Evolutionary conservation across 1,140 invertebrate species (phyloP).

Genomic region (Patella vulgata): DNA sequence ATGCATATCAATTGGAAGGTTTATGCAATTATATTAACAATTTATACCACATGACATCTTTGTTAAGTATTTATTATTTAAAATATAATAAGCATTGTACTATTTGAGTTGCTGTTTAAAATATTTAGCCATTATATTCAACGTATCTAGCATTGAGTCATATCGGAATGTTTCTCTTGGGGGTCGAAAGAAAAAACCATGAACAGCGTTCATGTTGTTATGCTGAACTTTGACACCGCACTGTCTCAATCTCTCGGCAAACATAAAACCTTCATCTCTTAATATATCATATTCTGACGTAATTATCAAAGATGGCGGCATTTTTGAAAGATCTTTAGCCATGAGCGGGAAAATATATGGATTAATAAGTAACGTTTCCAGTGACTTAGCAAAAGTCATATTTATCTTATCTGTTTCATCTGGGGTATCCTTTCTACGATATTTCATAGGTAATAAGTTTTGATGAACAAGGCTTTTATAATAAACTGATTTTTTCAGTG

Average conservation of each 20-base stretch:
- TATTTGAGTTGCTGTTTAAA: too few relatives aligned
- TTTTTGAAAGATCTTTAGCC: constrained; percentile 17
- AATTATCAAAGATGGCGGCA: constrained; percentile 33
- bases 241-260: constrained; percentile 28
- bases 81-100: too few relatives aligned
- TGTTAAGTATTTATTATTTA: too few relatives aligned
- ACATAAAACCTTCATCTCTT: constrained; percentile 44
- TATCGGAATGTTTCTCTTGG: too few relatives aligned
- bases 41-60: too few relatives aligned
- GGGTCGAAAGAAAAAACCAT: too few relatives aligned
- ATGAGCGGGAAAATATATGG: constrained; percentile 29
- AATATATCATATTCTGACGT: constrained; percentile 38
- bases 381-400: background rate
- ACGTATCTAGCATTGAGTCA: too few relatives aligned
- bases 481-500: background rate
- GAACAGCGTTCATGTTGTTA: too few relatives aligned
- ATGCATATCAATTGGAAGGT: too few relatives aligned
- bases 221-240: constrained; percentile 22
- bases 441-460: background rate
- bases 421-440: background rate
- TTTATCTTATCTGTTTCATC: background rate
- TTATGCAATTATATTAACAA: too few relatives aligned
- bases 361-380: background rate
- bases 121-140: too few relatives aligned
- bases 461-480: background rate